phyloP scores from a whole-genome alignment of 2,113 vertebrate species.

The Epinephelus lanceolatus region DNA sequence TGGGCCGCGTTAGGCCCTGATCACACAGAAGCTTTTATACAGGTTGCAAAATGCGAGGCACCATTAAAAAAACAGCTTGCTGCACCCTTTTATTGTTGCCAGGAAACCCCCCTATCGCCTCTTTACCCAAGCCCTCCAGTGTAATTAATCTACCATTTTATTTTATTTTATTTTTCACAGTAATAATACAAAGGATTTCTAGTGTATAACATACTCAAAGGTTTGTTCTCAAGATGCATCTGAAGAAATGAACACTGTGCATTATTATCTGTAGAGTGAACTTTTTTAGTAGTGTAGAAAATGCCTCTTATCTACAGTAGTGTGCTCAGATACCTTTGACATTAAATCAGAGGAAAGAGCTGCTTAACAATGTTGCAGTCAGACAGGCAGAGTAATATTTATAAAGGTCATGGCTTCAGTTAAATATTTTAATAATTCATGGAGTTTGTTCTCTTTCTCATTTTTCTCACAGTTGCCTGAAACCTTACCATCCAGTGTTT shows the following conservation, averaged over 20 bases:
- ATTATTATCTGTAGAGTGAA: background rate
- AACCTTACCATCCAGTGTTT: constrained; percentile 16
- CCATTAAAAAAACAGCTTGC: no score
- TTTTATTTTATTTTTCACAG: no score
- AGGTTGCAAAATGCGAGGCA: no score
- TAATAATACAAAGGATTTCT: background rate
- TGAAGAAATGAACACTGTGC: background rate
- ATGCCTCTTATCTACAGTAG: constrained; percentile 9
- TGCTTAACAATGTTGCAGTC: constrained; percentile 50
- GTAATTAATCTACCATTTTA: no score
- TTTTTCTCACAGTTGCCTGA: constrained; percentile 18
- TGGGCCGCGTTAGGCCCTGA: no score
- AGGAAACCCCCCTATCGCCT: no score
- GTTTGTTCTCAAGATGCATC: constrained; percentile 14
- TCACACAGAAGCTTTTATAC: no score
- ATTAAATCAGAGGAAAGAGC: constrained; percentile 61
- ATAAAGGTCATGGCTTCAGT: constrained; percentile 71
- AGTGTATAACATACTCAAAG: background rate
- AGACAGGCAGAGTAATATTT: constrained; percentile 62
- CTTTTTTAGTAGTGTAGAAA: constrained; percentile 25
- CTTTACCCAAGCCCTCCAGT: no score
- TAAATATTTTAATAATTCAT: constrained; percentile 61
- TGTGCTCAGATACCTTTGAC: constrained; percentile 50
- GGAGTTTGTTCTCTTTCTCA: constrained; percentile 34
- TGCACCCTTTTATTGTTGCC: no score